Conservation (phyloP, 2,888 invertebrate genomes). For the Chymomyza caudatula region DNA sequence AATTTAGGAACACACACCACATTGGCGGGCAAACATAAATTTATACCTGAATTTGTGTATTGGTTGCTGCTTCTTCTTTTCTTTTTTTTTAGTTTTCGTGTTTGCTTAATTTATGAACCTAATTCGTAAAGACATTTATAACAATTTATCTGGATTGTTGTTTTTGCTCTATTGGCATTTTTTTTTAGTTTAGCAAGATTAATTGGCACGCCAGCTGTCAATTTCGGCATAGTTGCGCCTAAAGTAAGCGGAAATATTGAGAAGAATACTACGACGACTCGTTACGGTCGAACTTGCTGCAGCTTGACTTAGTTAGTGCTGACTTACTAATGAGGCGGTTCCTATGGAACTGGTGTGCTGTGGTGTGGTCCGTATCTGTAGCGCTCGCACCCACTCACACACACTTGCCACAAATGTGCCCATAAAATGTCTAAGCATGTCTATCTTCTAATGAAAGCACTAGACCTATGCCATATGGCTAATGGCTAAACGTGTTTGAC, state of each 20-base stretch:
- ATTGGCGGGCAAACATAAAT: slow-evolving; percentile 40
- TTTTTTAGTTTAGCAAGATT: slow-evolving; percentile 44
- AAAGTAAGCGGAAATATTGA: slow-evolving; percentile 61
- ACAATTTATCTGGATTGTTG: slow-evolving; percentile 61
- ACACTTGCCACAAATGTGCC: neutral
- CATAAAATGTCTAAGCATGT: neutral
- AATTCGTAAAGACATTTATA: slow-evolving; percentile 63
- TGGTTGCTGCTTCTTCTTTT: neutral
- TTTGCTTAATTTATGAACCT: slow-evolving; percentile 57
- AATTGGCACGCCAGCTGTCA: slow-evolving; percentile 59
- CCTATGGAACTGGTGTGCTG: neutral
- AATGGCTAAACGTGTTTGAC: slow-evolving; percentile 2
- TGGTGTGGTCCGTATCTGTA: neutral
- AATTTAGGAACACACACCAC: neutral
- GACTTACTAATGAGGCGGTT: neutral
- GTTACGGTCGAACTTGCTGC: neutral
- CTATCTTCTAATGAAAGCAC: neutral
- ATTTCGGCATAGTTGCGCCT: slow-evolving; percentile 56
- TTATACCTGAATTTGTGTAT: slow-evolving; percentile 40
- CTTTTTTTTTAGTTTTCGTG: slow-evolving; percentile 7
- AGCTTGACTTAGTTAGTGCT: neutral
- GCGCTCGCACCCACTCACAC: neutral
- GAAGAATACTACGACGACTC: neutral
- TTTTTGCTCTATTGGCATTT: slow-evolving; percentile 23
- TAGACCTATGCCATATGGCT: neutral